Conservation (phyloP, 2,797 vertebrate genomes). For the Orestias chungarensis region DNA sequence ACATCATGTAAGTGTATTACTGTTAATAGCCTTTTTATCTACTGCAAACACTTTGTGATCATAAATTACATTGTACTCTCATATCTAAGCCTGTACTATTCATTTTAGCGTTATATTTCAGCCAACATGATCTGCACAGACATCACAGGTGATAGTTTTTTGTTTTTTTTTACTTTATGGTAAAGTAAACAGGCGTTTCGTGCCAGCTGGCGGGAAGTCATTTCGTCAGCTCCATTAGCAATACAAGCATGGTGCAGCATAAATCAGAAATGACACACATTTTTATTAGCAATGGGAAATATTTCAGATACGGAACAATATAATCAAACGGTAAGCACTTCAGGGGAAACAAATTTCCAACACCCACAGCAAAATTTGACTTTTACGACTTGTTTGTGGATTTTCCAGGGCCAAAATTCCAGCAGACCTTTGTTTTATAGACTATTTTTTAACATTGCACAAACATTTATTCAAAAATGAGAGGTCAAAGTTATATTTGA, state of each 20-base stretch:
- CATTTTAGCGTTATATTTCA: background rate
- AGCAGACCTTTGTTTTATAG: background rate
- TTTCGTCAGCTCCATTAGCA: background rate
- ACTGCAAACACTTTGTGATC: background rate
- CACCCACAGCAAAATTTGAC: background rate
- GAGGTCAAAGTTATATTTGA: no score
- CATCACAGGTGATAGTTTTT: constrained; percentile 6
- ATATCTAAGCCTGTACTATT: background rate
- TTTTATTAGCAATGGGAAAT: background rate
- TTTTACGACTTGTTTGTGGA: background rate
- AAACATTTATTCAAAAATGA: no score
- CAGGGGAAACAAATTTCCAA: background rate
- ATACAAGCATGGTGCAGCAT: background rate
- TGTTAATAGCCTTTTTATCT: background rate
- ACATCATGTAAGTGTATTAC: background rate
- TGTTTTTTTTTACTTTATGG: constrained; percentile 17
- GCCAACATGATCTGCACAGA: background rate
- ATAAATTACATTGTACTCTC: background rate
- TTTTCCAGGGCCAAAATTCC: background rate
- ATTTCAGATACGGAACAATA: background rate
- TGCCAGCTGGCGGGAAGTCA: background rate
- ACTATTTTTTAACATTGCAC: no score
- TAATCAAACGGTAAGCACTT: background rate
- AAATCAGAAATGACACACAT: background rate
- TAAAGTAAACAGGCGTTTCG: background rate